Base-by-base conservation (phyloP, 2,113 vertebrate species). In the Oostethus manadensis region DNA sequence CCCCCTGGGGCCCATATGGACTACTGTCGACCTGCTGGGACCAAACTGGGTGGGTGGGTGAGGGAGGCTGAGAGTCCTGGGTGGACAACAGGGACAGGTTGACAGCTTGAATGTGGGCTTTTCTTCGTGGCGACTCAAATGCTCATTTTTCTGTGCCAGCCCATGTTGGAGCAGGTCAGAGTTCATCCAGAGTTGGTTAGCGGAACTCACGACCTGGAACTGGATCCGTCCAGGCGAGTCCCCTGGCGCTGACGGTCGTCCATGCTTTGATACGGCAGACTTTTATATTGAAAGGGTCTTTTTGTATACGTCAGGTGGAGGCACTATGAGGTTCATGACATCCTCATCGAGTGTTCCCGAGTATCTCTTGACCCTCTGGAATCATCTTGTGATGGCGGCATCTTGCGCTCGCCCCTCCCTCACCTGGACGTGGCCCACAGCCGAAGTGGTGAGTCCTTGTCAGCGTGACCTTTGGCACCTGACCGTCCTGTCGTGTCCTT, bases 121-220 rank as follows among this genome's bases (percentile, higher is more conserved):
- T 10, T 20, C 20, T 14, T 49, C 20, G 15, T 23, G 47, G 20
- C 13, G 21, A 8, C 13, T 20, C 21, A 1, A 0, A 13, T 58
- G 0, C 40, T 3, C 22, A 0, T 38, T 10, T 22, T 4, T 62
- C 7, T 63, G 43, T 62, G 0, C 26, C 58, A 99, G 97, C 96
- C 97, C 16, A 98, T 99, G 96, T 88, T 99, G 89, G 92, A 94
- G 50, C 94, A 97, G 6, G 97, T 98, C 45, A 88, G 96, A 69
- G 94, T 98, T 85, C 97, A 99, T 80, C 97, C 97, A 0, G 96
- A 99, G 69, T 73, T 99, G 50, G 92, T 99, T 77, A 97, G 95
- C 67, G 97, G 97, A 87, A 97, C 94, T 76, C 97, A 96, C 90
- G 97, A 99, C 89, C 92, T 92, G 15, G 97, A 99, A 77, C 88